Conservation (phyloP, 2,888 invertebrate species). For the Polylopha cassiicola region DNA sequence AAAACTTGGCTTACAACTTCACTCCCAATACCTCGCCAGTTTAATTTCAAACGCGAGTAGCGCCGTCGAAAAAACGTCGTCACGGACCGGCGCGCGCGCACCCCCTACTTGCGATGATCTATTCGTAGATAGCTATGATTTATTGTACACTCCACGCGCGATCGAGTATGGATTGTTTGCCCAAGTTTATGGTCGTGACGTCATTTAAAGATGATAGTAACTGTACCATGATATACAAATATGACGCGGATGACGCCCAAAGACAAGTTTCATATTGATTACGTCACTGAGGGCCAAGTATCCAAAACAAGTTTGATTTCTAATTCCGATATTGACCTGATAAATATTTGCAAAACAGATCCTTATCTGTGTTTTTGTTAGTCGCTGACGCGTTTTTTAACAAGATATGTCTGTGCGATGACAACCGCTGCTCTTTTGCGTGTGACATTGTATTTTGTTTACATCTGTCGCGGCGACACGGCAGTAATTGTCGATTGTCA, state of each 20-base stretch:
- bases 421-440: slow-evolving; percentile 34
- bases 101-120: slow-evolving; percentile 36
- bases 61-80: slow-evolving; percentile 48
- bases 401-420: slow-evolving; percentile 31
- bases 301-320: too few species aligned
- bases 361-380: too few species aligned
- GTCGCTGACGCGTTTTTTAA: too few species aligned
- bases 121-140: slow-evolving; percentile 40
- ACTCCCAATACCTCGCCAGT: slow-evolving; percentile 35
- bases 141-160: slow-evolving; percentile 25
- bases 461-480: slow-evolving; percentile 72
- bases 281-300: too few species aligned
- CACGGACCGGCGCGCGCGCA: slow-evolving; percentile 40
- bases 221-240: too few species aligned
- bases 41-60: slow-evolving; percentile 49
- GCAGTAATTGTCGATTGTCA: slow-evolving; percentile 61
- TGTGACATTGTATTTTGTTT: slow-evolving; percentile 60
- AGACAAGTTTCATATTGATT: too few species aligned
- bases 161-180: slow-evolving; percentile 11
- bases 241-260: too few species aligned
- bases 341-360: slow-evolving; percentile 1
- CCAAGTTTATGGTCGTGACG: too few species aligned
- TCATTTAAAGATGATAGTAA: too few species aligned
- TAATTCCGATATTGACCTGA: too few species aligned
- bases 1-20: slow-evolving; percentile 12